Evolutionary conservation across 2,113 vertebrate species (phyloP), one percentile per base, ranked within the genome.

Genomic region (Entomyzon cyanotis): DNA sequence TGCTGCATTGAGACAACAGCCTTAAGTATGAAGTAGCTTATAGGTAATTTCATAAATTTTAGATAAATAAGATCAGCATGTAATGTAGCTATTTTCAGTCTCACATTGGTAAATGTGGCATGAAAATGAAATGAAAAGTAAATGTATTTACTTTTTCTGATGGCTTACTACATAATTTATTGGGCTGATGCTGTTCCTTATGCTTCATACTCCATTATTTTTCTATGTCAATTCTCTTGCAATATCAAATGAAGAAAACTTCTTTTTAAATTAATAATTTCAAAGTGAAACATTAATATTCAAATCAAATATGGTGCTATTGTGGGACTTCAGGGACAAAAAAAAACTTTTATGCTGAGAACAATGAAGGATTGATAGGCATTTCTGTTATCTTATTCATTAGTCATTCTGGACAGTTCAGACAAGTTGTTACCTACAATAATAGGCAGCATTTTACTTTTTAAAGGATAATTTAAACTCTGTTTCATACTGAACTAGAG

Each of bases 391-490:
- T 96, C 93, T 94, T 53, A 63, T 95, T 96, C 77, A 94, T 90
- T 92, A 96, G 94, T 93, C 88, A 96, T 95, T 95, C 77, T 95
- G 90, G 91, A 94, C 88, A 95, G 94, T 92, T 96, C 78, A 95
- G 93, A 94, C 74, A 95, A 92, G 31, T 49, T 60, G 78, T 63
- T 92, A 55, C 90, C 49, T 70, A 42, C 30, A 91, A 94, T 84
- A 95, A 92, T 65, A 83, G 60, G 77, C 27, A 88, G 39, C 42
- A 87, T 91, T 96, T 87, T 80, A 78, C 92, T 73, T 93, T 89
- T 63, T 73, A 49, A 90, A 90, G 47, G 82, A 69, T 91, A 92
- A 89, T 79, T 65, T 79, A 80, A 89, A 86, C 23, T 88, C 47
- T 53, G 35, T 41, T 90, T 73, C 69, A 56, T n/a, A 68, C 13